Base-by-base conservation (phyloP, 2,797 vertebrate genomes). In the Melopsittacus undulatus region DNA sequence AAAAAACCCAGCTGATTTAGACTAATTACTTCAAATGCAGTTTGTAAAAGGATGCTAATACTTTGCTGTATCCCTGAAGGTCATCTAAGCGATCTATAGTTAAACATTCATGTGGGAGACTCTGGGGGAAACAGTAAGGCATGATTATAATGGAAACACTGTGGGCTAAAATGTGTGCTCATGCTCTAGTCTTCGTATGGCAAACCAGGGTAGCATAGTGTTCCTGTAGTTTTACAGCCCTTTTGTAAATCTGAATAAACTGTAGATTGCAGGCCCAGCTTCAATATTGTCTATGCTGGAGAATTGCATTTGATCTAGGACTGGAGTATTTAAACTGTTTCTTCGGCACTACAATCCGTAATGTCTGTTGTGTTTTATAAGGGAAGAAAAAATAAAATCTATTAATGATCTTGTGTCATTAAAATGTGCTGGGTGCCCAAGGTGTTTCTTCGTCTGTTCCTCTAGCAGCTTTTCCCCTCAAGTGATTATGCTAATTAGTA, bases 401-500 rank as follows among this genome's bases (percentile, higher is more conserved):
- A 34, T 63, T 73, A 69, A 30, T 13, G 12, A 61, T 86, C 90
- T 95, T 63, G 4, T 2, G 13, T 98, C 97, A 83, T 94, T 97
- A 98, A 94, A 95, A 98, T 97, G 96, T 97, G 96, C 95, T 95
- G 97, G 96, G 92, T 98, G 98, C 97, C 98, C 87, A 93, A 98
- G 97, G 97, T 98, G 97, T 97, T 98, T 98, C 97, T 98, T 97
- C 96, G 40, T 97, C 97, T 97, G 97, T 97, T 98, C 97, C 97
- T 98, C 96, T 97, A 98, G 98, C 98, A 98, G 96, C 97, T 98
- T 98, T 98, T 97, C 97, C 98, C 98, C 98, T 98, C 98, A 98
- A 98, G 98, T 98, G 98, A 98, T 98, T 99, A 98, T 99, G 98
- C 97, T 98, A 99, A 99, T 98, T 98, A 98, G 97, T 98, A 98